Evolutionary conservation across 2,888 invertebrate genomes (phyloP), one percentile per base, ranked within the genome.

Genomic region (Limnephilus marmoratus): DNA sequence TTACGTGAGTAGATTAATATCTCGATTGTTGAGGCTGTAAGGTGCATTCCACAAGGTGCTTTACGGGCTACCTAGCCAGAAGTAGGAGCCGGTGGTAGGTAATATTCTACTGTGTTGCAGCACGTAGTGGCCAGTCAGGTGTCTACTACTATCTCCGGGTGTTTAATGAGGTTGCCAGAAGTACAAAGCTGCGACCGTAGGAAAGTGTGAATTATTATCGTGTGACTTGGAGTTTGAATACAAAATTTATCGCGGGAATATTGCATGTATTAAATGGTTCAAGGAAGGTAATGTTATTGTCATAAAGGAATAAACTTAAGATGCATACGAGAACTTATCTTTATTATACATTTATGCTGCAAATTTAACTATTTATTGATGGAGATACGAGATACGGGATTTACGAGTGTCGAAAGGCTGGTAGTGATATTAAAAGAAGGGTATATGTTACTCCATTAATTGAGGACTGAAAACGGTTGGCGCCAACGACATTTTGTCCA

Each of bases 1-100:
- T 89, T 89, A 89, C 88, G 80, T 81, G 37, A 24, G 41, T 24
- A 68, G 88, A 89, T 81, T 89, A 34, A 80, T 89, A 89, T 89
- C 88, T 68, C 80, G 53, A 87, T 49, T 53, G 31, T 87, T 53
- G 53, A 87, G 87, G 68, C 87, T 87, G 87, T 37, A 34, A 80
- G 41, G 80, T 80, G 88, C 88, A 89, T 89, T 80, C 88, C 88
- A n/a, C 34, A 81, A 37, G 88, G 88, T 89, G 80, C 31, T 37
- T 13, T 89, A 89, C n/a, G 53, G 53, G 18, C 53, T 24, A 24
- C 68, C 68, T n/a, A 68, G 68, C 7, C 68, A 68, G 68, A 68
- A 9, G 68, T 68, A 68, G n/a, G 24, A 68, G 68, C 9, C 5
- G n/a, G 68, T 24, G 68, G 53, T 9, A 24, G 68, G 24, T 24